Conservation (phyloP, 2,797 vertebrate species). For the Neosilurus hyrtlii region DNA sequence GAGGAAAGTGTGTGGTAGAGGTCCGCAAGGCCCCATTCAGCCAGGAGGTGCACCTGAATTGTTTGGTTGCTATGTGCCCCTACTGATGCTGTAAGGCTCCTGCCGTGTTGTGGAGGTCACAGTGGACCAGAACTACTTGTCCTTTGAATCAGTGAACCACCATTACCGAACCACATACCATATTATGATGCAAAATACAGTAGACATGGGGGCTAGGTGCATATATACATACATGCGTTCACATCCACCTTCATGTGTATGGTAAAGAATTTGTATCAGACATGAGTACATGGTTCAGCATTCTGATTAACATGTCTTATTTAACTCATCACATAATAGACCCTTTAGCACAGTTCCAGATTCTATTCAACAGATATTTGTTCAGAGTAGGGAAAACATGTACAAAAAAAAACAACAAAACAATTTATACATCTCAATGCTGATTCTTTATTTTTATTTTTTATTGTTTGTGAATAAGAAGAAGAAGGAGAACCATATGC, state of each 20-base stretch:
- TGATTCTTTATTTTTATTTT: too few relatives aligned
- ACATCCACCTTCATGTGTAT: background rate
- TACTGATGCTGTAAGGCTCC: constrained; percentile 80
- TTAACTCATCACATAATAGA: background rate
- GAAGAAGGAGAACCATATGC: too few relatives aligned
- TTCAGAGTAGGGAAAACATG: background rate
- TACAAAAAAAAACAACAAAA: background rate
- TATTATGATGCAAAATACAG: constrained; percentile 76
- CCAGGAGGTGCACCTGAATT: constrained; percentile 78
- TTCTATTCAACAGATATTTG: background rate
- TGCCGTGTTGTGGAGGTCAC: constrained; percentile 79
- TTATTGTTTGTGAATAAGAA: too few relatives aligned
- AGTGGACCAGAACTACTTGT: constrained; percentile 78
- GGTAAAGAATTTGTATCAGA: too few relatives aligned
- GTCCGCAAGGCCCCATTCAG: constrained; percentile 72
- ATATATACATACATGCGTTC: constrained; percentile 8
- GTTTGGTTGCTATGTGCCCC: constrained; percentile 68
- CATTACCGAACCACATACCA: constrained; percentile 68
- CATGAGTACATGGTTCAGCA: background rate
- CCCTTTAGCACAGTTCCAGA: too few relatives aligned
- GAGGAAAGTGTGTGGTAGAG: constrained; percentile 71
- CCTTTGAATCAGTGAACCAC: constrained; percentile 80
- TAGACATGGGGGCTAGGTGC: constrained; percentile 81
- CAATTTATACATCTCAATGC: background rate
- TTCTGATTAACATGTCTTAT: background rate